These are phyloP conservation scores for Orchesella flavescens DNA, from an alignment of 2,888 invertebrate genomes.

Conservation along the genomic window DNA sequence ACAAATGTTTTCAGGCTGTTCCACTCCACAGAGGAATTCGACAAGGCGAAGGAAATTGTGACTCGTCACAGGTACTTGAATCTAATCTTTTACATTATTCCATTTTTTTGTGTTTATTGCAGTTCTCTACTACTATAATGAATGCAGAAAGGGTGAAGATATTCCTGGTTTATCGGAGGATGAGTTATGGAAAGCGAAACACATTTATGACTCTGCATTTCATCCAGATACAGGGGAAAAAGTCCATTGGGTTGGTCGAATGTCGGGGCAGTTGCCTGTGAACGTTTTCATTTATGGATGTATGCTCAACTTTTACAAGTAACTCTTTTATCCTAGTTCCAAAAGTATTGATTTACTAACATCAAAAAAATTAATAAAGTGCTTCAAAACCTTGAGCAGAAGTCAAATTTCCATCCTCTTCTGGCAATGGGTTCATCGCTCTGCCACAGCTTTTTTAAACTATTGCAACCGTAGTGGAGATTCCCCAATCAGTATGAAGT, in stretches of 20 bases:
- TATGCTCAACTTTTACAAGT: slow-evolving; percentile 97
- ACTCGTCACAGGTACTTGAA: slow-evolving; percentile 76
- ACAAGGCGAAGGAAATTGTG: slow-evolving; percentile 76
- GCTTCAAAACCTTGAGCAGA: no score
- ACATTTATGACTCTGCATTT: slow-evolving; percentile 96
- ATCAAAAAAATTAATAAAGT: no score
- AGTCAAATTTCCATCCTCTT: no score
- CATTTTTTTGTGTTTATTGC: no score
- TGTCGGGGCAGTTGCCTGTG: slow-evolving; percentile 83
- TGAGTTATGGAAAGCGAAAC: slow-evolving; percentile 92
- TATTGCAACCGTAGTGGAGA: no score
- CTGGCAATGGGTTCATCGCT: no score
- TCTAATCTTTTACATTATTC: background rate
- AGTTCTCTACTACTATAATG: background rate
- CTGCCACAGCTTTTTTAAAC: no score
- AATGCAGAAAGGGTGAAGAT: background rate
- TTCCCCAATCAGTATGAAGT: no score
- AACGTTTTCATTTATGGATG: slow-evolving; percentile 86
- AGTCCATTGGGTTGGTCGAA: slow-evolving; percentile 86
- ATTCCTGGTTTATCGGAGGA: slow-evolving; percentile 74
- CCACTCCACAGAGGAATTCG: slow-evolving; percentile 74
- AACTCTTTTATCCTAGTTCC: slow-evolving; percentile 72
- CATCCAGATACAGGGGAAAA: slow-evolving; percentile 99
- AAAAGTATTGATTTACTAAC: no score
- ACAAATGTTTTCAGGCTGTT: slow-evolving; percentile 78